Evolutionary conservation across 2,797 vertebrate genomes (phyloP).

Genomic region (Brachyrhaphis roseni): DNA sequence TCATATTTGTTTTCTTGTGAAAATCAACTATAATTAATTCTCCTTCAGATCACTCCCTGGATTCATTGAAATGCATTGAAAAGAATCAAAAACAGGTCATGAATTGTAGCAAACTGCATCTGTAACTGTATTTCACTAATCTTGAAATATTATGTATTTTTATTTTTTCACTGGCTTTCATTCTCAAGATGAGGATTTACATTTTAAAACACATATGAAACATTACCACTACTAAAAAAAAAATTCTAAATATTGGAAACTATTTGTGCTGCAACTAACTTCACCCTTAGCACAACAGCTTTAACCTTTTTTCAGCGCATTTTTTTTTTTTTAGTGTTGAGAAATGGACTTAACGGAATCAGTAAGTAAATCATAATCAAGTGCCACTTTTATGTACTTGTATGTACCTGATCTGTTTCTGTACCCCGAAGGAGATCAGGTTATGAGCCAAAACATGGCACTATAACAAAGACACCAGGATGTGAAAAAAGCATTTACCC

Average conservation of each 20-base stretch:
- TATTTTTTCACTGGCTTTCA: neutral
- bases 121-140: neutral
- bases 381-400: neutral
- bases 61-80: neutral
- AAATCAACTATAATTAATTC: neutral
- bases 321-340: neutral
- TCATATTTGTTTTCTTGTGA: neutral
- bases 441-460: neutral
- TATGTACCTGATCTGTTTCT: too few relatives aligned
- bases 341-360: neutral
- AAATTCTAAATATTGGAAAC: neutral
- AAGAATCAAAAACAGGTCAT: neutral
- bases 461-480: neutral
- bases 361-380: neutral
- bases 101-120: neutral
- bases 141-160: neutral
- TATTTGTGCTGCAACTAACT: neutral
- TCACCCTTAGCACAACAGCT: neutral
- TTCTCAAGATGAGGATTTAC: neutral
- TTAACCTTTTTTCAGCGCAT: neutral
- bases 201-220: neutral
- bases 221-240: neutral
- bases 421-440: neutral
- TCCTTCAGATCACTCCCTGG: neutral
- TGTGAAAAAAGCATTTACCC: neutral